phyloP scores from a whole-genome alignment of 2,888 invertebrate species.

The Xestobium rufovillosum region DNA sequence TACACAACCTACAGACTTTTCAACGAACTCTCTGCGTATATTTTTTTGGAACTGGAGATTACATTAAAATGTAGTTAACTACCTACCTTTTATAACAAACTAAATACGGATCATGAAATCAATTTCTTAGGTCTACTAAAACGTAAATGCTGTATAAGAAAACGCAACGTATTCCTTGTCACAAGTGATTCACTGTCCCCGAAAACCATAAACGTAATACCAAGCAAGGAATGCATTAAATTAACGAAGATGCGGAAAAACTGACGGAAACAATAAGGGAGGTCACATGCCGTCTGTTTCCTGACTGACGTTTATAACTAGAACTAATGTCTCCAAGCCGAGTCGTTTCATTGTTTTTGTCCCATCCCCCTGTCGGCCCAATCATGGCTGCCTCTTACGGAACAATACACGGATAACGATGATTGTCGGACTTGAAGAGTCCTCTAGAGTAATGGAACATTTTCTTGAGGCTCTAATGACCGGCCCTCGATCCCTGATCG shows the following conservation, averaged over 20 bases:
- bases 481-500: conserved; percentile 32
- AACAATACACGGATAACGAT: conserved; percentile 42
- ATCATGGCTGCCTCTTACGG: conserved; percentile 31
- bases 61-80: too few relatives aligned
- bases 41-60: too few relatives aligned
- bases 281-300: conserved; percentile 31
- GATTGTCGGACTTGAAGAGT: conserved; percentile 40
- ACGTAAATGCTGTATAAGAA: too few relatives aligned
- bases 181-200: too few relatives aligned
- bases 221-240: conserved; percentile 34
- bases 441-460: conserved; percentile 39
- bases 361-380: conserved; percentile 30
- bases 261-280: conserved; percentile 38
- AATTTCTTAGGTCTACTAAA: too few relatives aligned
- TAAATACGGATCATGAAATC: too few relatives aligned
- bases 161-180: too few relatives aligned
- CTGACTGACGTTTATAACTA: conserved; percentile 39
- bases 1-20: too few relatives aligned
- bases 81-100: too few relatives aligned
- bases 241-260: conserved; percentile 22
- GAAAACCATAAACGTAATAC: too few relatives aligned
- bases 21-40: too few relatives aligned
- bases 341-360: conserved; percentile 30
- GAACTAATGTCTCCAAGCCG: conserved; percentile 34
- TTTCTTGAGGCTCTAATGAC: conserved; percentile 41